Conservation (phyloP, 2,888 invertebrate genomes). For the Drosophila fulvimacula region DNA sequence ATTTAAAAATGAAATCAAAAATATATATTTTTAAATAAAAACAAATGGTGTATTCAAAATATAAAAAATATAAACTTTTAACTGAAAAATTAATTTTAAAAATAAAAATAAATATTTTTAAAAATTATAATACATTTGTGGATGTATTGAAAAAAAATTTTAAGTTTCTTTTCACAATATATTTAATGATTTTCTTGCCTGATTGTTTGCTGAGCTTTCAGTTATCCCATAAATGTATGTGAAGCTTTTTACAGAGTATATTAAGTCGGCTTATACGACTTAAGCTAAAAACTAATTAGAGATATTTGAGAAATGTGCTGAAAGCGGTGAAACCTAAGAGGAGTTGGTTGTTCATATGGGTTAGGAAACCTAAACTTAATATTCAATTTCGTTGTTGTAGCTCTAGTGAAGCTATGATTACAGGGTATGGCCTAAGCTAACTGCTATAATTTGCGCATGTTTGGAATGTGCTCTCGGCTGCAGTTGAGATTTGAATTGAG, state of each 20-base stretch:
- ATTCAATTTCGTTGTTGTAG: too few relatives aligned
- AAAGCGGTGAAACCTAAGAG: neutral
- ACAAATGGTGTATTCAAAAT: too few relatives aligned
- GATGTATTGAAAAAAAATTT: too few relatives aligned
- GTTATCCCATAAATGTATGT: neutral
- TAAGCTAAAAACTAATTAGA: neutral
- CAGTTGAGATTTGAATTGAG: constrained; percentile 46
- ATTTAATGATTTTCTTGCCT: neutral
- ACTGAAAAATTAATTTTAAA: too few relatives aligned
- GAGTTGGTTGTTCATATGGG: too few relatives aligned
- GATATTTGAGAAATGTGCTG: neutral
- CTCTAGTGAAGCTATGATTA: neutral
- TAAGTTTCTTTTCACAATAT: neutral
- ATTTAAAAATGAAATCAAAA: too few relatives aligned
- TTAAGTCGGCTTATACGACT: neutral
- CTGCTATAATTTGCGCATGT: constrained; percentile 14
- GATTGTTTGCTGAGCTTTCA: neutral
- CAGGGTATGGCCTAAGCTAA: neutral
- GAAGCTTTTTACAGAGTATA: neutral
- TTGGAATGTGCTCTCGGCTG: constrained; percentile 11
- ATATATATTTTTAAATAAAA: too few relatives aligned
- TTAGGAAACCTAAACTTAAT: too few relatives aligned
- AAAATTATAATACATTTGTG: too few relatives aligned
- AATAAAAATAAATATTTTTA: too few relatives aligned
- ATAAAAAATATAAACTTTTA: too few relatives aligned